Evolutionary conservation across 2,113 vertebrate genomes (phyloP).

Genomic region (Nothobranchius kuhntae): DNA sequence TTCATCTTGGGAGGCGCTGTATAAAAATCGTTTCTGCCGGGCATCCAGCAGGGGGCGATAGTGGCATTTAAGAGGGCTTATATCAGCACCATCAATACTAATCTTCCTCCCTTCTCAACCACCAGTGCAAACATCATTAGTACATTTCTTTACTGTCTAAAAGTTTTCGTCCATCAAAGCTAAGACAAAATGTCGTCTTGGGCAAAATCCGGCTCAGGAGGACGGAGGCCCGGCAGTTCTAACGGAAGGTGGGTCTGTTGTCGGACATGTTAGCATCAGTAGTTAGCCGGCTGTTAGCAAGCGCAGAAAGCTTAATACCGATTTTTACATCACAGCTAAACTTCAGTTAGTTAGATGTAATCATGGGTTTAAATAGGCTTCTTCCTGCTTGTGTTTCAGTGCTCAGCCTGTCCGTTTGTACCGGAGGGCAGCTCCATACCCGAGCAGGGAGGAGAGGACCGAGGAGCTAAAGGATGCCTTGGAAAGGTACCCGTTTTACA

Average conservation of each 20-base stretch:
- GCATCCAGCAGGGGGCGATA: conserved; percentile 34
- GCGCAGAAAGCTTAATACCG: not conserved
- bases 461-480: conserved; percentile 59
- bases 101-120: not conserved
- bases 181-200: conserved; percentile 72
- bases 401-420: conserved; percentile 58
- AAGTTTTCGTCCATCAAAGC: not conserved
- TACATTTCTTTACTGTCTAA: fast-evolving
- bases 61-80: no score
- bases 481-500: conserved; percentile 54
- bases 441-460: conserved; percentile 60
- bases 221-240: conserved; percentile 55
- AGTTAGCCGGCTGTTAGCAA: conserved; percentile 21
- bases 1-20: no score
- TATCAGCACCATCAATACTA: no score
- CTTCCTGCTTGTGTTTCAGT: conserved; percentile 23
- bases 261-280: conserved; percentile 28
- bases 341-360: not conserved
- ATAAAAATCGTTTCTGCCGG: not conserved
- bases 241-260: conserved; percentile 74
- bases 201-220: conserved; percentile 56
- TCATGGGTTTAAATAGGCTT: no score
- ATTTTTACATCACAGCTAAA: not conserved
- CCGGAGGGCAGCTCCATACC: conserved; percentile 68
- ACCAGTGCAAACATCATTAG: not conserved